phyloP scores from a whole-genome alignment of 2,113 vertebrate species.

The Oriolus oriolus region DNA sequence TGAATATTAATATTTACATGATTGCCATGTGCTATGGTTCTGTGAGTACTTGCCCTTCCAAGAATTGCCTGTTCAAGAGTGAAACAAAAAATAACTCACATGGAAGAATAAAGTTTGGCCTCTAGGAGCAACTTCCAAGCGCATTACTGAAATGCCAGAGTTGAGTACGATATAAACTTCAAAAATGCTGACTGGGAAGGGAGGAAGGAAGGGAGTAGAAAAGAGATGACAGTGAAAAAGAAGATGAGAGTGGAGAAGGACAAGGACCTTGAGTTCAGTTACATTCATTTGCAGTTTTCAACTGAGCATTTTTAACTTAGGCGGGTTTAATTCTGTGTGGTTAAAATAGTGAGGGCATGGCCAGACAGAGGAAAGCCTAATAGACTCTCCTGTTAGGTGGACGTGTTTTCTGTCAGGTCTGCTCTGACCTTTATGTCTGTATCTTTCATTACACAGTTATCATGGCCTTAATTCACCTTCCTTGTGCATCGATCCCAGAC shows the following conservation, averaged over 20 bases:
- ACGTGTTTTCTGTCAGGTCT: background rate
- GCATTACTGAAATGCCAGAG: constrained; percentile 13
- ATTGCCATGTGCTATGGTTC: background rate
- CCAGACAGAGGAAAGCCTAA: background rate
- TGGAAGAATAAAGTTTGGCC: background rate
- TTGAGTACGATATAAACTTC: constrained; percentile 18
- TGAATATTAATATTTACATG: constrained; percentile 66
- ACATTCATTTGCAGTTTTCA: background rate
- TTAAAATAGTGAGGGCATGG: background rate
- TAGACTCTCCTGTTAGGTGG: background rate
- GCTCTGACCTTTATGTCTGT: background rate
- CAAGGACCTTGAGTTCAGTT: background rate
- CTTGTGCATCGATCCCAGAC: background rate
- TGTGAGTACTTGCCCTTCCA: constrained; percentile 43
- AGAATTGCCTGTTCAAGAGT: constrained; percentile 38
- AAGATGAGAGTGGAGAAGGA: background rate
- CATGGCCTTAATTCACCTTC: background rate
- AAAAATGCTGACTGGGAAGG: background rate
- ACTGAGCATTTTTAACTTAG: background rate
- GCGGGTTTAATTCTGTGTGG: background rate
- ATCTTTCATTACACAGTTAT: background rate
- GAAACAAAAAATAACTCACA: constrained; percentile 25
- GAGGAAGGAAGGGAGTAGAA: background rate
- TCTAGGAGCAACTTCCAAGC: constrained; percentile 8
- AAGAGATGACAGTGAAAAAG: background rate